A percentile compares a stretch with the other conserved stretches of the same genome.
Evolutionary conservation across 2,797 vertebrate species (phyloP).

Genomic region (Rhabdophis nuchalis): DNA sequence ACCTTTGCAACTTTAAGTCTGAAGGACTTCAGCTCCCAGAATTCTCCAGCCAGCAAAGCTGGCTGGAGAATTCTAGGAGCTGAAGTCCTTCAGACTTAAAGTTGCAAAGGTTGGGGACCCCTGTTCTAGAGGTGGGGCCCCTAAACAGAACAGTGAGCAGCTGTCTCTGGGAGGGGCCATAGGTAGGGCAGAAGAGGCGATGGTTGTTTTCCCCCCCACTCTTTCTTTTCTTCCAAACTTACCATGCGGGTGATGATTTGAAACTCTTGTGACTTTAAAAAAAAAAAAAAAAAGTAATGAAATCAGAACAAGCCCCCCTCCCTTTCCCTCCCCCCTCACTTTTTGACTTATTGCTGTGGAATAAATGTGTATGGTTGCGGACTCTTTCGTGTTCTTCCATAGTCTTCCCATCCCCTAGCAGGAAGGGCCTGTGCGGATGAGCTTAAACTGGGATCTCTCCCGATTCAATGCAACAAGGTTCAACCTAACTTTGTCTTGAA

Average conservation of each 20-base stretch:
- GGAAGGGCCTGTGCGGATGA: not conserved
- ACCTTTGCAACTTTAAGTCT: too few species aligned
- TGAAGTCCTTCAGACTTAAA: too few species aligned
- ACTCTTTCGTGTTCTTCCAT: not conserved
- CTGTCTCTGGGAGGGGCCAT: not conserved
- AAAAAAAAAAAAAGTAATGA: not conserved
- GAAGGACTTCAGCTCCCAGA: too few species aligned
- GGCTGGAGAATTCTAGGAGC: too few species aligned
- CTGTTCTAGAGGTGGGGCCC: too few species aligned
- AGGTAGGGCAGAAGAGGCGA: too few species aligned
- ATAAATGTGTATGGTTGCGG: not conserved
- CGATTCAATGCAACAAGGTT: not conserved
- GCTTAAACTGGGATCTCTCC: not conserved
- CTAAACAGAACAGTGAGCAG: not conserved
- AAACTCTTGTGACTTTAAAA: not conserved
- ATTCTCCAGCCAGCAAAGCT: too few species aligned
- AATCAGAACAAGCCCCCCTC: not conserved
- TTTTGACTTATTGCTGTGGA: not conserved
- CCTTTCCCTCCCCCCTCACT: not conserved
- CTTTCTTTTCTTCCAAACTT: not conserved
- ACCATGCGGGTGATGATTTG: not conserved
- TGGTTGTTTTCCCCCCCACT: not conserved
- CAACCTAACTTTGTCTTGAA: not conserved
- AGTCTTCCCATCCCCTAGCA: constrained; percentile 8
- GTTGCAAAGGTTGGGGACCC: too few species aligned